Percentiles rank a stretch among this genome's conserved stretches.
Conservation (phyloP, 2,113 vertebrate genomes). For the Strix aluco region DNA sequence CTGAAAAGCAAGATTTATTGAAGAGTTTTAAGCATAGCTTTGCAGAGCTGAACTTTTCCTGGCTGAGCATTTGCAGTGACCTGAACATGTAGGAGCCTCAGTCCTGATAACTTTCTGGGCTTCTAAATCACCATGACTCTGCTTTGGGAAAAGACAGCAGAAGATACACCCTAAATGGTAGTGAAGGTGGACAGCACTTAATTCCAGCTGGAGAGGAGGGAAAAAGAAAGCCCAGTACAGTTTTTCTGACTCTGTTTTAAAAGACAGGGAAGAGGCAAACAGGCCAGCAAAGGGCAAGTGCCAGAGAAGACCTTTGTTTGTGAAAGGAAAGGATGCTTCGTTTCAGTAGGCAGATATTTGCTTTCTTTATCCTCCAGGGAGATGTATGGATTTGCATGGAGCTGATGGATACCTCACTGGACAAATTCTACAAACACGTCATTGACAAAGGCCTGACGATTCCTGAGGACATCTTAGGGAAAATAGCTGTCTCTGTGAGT, state of each 20-base stretch:
- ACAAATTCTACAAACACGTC: slow-evolving; percentile 97
- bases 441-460: slow-evolving; percentile 91
- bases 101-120: background rate
- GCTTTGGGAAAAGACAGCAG: background rate
- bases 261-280: background rate
- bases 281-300: background rate
- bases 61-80: background rate
- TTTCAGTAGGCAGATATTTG: background rate
- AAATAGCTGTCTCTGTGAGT: slow-evolving; percentile 95
- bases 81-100: background rate
- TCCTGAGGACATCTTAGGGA: slow-evolving; percentile 95
- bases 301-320: fast-evolving
- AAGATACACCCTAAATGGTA: background rate
- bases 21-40: background rate
- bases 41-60: background rate
- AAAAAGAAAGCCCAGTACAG: background rate
- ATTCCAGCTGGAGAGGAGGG: background rate
- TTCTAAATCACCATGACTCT: background rate
- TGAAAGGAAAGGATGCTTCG: background rate
- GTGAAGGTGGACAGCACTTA: background rate
- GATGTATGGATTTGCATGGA: slow-evolving; percentile 99
- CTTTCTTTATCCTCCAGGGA: slow-evolving; percentile 74
- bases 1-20: background rate
- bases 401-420: slow-evolving; percentile 96
- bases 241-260: background rate